Base-by-base conservation (phyloP, 2,797 vertebrate genomes). In the Enteromius thamalakanensis region DNA sequence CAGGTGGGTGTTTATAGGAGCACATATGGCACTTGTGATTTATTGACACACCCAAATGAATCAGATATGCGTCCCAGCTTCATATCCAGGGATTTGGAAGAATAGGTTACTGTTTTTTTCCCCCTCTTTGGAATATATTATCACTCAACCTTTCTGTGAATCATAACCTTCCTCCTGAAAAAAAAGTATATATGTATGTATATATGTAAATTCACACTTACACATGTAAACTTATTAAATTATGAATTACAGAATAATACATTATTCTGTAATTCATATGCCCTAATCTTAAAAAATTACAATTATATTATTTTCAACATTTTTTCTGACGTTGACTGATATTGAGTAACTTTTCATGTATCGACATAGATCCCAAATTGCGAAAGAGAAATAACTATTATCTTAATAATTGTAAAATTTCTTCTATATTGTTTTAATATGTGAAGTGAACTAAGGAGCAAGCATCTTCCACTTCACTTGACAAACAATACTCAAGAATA, bases 41-140 rank as follows among this genome's bases (percentile, higher is more conserved):
- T 71, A 47, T 49, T 47, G 51, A 34, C 67, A 45, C 51, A 34
- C 68, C 67, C 79, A 81, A 29, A 60, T 34, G 79, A 71, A 23
- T 45, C 23, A 5, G 10, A 71, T 6, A 7, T 53, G 23, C 45
- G 10, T 45, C 51, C 49, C 19, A 55, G 1, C 26, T 29, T 8
- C 26, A n/a, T 9, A 80, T 19, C n/a, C 67, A 11, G 67, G 9
- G 10, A 14, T 68, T 53, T 32, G 4, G n/a, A 34, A 34, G 34
- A 34, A 34, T 34, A 34, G 0, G 34, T 34, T 40, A 40, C 40
- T 40, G 7, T 40, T 34, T 34, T 34, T 34, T 3, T 4, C 34
- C 37, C 37, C 37, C 37, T 37, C 37, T 7, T 37, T 68, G 21
- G 4, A 3, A 23, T 19, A 4, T 40, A 17, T 34, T 6, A 53